Evolutionary conservation across 2,797 vertebrate species (phyloP).

Genomic region (Epinephelus malabaricus): DNA sequence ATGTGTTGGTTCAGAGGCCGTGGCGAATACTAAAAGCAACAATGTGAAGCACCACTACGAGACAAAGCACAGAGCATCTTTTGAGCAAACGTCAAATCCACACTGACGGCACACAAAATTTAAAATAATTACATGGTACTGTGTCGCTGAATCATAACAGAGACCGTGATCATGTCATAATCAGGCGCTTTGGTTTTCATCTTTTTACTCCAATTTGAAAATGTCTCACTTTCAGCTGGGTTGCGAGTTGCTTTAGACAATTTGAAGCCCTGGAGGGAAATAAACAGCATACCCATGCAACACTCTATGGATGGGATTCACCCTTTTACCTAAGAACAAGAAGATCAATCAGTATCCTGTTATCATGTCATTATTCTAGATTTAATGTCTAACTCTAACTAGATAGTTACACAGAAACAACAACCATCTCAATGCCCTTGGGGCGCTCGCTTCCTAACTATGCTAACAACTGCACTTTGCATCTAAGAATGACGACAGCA

Average conservation of each 20-base stretch:
- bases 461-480: conserved; percentile 21
- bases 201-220: conserved; percentile 9
- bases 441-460: conserved; percentile 1
- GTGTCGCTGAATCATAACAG: not conserved
- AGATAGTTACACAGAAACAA: conserved; percentile 22
- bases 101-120: too few relatives aligned
- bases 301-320: not conserved
- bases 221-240: conserved; percentile 17
- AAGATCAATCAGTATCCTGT: conserved; percentile 31
- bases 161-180: not conserved
- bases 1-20: too few relatives aligned
- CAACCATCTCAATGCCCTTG: conserved; percentile 28
- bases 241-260: conserved; percentile 14
- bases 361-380: conserved; percentile 29
- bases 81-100: too few relatives aligned
- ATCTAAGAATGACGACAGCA: conserved; percentile 43
- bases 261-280: conserved; percentile 18
- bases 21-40: too few relatives aligned
- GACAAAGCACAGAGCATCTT: too few relatives aligned
- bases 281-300: conserved; percentile 4
- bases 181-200: not conserved
- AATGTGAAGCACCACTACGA: too few relatives aligned
- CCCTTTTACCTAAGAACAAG: conserved; percentile 11
- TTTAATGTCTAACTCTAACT: conserved; percentile 15
- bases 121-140: too few relatives aligned